phyloP scores from a whole-genome alignment of 1,140 invertebrate species.

The Dendroctonus valens region DNA sequence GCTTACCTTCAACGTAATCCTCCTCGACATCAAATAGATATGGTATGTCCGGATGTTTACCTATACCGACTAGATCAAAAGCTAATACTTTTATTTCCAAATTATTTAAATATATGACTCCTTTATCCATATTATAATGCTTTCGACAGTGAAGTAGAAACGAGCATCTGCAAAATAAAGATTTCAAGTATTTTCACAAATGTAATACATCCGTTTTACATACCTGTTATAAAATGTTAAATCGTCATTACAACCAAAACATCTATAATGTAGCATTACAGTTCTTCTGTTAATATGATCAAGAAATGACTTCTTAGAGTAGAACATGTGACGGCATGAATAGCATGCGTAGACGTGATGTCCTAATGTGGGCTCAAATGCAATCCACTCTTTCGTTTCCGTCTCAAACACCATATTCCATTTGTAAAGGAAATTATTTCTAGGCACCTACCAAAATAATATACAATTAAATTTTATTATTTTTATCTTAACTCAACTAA shows the following conservation, averaged over 20 bases:
- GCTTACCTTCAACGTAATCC: constrained; percentile 32
- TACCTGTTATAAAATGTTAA: constrained; percentile 43
- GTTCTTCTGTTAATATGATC: constrained; percentile 43
- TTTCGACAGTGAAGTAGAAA: constrained; percentile 43
- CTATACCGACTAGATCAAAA: constrained; percentile 40
- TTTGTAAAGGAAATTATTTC: constrained; percentile 30
- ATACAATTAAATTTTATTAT: not conserved
- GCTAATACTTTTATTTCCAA: constrained; percentile 39
- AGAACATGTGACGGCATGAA: constrained; percentile 45
- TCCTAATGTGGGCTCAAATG: constrained; percentile 42
- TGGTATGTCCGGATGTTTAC: constrained; percentile 36
- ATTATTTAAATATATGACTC: constrained; percentile 40
- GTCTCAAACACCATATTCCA: constrained; percentile 43
- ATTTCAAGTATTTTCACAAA: not conserved
- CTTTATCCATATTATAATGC: constrained; percentile 37
- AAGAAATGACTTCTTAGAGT: constrained; percentile 41
- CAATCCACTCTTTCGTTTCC: constrained; percentile 41
- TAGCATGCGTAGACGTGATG: constrained; percentile 45
- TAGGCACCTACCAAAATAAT: constrained; percentile 6
- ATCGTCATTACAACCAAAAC: constrained; percentile 35
- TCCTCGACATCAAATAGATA: constrained; percentile 40
- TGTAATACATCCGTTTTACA: not conserved
- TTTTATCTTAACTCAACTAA: too few relatives aligned
- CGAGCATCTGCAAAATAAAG: constrained; percentile 35
- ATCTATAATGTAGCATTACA: constrained; percentile 40